phyloP scores from a whole-genome alignment of 2,888 invertebrate genomes.

The Clanis bilineata region DNA sequence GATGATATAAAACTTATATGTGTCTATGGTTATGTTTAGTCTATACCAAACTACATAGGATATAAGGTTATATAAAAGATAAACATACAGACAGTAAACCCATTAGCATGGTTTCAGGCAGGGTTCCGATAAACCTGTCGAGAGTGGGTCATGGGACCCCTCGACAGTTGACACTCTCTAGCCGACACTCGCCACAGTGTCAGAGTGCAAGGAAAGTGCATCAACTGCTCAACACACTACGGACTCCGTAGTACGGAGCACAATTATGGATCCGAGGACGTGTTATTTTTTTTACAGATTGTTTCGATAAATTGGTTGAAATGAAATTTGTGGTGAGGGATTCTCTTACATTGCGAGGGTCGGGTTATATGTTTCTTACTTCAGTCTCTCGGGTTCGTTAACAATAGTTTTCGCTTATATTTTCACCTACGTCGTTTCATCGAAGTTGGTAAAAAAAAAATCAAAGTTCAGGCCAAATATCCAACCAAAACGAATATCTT shows the following conservation, averaged over 20 bases:
- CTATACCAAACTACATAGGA: background rate
- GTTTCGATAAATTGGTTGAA: too few species aligned
- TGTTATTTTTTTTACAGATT: background rate
- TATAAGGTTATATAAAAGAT: background rate
- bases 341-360: too few species aligned
- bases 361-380: too few species aligned
- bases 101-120: background rate
- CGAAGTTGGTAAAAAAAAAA: too few species aligned
- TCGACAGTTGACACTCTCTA: constrained; percentile 3
- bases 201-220: constrained; percentile 69
- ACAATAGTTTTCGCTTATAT: too few species aligned
- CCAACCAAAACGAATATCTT: too few species aligned
- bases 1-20: too few species aligned
- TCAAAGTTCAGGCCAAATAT: too few species aligned
- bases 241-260: too few species aligned
- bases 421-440: too few species aligned
- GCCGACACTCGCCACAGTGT: constrained; percentile 32
- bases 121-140: background rate
- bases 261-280: background rate
- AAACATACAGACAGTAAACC: background rate
- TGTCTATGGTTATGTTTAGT: background rate
- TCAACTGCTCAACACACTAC: constrained; percentile 31
- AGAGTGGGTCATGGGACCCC: constrained; percentile 14
- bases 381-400: too few species aligned
- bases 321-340: too few species aligned